Evolutionary conservation across 2,797 vertebrate genomes (phyloP), one percentile per base, ranked within the genome.

Genomic region (Euphonia xanthogaster): DNA sequence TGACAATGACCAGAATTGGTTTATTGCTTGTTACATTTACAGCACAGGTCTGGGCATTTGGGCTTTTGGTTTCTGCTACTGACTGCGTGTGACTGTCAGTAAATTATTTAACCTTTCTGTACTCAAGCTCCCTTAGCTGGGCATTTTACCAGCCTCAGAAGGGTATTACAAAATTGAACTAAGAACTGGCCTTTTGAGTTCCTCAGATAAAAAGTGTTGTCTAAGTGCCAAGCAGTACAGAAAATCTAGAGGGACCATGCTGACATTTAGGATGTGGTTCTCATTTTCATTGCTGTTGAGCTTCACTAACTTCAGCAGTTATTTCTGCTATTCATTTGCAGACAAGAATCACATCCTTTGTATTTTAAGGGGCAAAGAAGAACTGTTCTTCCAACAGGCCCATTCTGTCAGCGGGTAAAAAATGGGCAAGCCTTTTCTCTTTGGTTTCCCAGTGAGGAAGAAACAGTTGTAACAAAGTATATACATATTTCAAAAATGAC

Each of bases 61-160:
- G 10, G 67, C 44, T 23, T 85, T 88, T 76, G 23, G 21, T 81
- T 87, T 90, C 62, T 90, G 66, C 88, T 80, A 19, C 80, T 57
- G 37, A 28, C 63, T 63, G 6, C 55, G 24, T 93, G 57, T 67
- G 57, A 83, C 72, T 83, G 62, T 67, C 75, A 74, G 81, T 88
- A 91, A 91, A 80, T 80, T 90, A 76, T 83, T 90, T 90, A 94
- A 93, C 71, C 53, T 90, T 92, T 92, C 74, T 76, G 24, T 63
- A 51, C 60, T 72, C 24, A 25, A 60, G 37, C 57, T 95, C 53
- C 86, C 63, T 76, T 86, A 86, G 39, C 83, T 73, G 73, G 70
- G 45, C 80, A 76, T 95, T 96, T 96, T 85, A 73, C 55, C 73
- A 90, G 6, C 55, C 74, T 82, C 80, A 62, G 66, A 88, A 72